A percentile compares a stretch with the other conserved stretches of the same genome.
phyloP scores from a whole-genome alignment of 2,797 vertebrate genomes.

The Muraenolepis orangiensis region DNA sequence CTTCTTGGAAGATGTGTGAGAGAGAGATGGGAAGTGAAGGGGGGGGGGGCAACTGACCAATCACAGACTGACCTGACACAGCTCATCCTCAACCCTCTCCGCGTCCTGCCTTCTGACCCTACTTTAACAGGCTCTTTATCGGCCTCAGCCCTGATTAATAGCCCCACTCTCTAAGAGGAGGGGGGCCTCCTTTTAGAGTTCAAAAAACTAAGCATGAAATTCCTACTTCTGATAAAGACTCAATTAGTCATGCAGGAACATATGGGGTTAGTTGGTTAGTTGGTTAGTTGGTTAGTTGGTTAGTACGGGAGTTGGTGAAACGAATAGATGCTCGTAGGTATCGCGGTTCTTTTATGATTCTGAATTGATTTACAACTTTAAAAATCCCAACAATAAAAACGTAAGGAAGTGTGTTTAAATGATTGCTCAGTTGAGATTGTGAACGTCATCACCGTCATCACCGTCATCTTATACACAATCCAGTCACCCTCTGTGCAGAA shows the following conservation, averaged over 20 bases:
- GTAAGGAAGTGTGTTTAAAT: too few species aligned
- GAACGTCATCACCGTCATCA: too few species aligned
- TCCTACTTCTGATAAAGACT: background rate
- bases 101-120: background rate
- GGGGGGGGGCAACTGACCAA: constrained; percentile 5
- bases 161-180: background rate
- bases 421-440: too few species aligned
- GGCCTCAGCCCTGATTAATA: background rate
- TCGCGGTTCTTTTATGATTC: too few species aligned
- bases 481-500: too few species aligned
- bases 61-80: constrained; percentile 25
- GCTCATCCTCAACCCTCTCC: constrained; percentile 18
- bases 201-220: background rate
- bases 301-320: too few species aligned
- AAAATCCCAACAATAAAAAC: too few species aligned
- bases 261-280: background rate
- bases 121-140: background rate
- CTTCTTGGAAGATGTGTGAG: constrained; percentile 45
- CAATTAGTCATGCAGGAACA: background rate
- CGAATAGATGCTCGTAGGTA: too few species aligned
- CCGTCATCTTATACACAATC: too few species aligned
- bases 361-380: too few species aligned
- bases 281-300: too few species aligned
- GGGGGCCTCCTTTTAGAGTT: background rate
- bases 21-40: background rate